Evolutionary conservation across 1,140 invertebrate species (phyloP).

Genomic region (Marisa cornuarietis): DNA sequence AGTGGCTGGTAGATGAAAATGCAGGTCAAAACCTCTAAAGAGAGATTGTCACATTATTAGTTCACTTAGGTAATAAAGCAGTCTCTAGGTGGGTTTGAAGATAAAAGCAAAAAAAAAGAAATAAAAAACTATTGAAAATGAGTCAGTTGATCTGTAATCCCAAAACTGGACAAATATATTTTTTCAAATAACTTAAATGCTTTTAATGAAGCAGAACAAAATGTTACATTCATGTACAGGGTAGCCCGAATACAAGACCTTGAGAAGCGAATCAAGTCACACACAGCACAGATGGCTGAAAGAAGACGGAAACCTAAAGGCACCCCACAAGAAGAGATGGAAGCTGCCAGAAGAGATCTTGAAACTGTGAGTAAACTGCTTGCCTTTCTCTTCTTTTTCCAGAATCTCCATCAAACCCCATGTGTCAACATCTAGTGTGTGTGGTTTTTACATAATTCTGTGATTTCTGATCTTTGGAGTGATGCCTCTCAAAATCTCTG

Average conservation of each 20-base stretch:
- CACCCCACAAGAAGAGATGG: conserved; percentile 62
- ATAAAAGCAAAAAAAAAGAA: not conserved
- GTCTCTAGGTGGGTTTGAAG: no score
- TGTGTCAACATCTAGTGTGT: no score
- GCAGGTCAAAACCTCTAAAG: no score
- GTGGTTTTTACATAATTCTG: no score
- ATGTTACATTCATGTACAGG: conserved; percentile 33
- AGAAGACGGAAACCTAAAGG: conserved; percentile 58
- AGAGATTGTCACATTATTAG: no score
- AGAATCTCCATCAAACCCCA: no score
- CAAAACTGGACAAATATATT: no score
- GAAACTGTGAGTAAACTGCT: conserved; percentile 52
- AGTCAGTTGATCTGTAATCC: not conserved
- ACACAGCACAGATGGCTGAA: conserved; percentile 58
- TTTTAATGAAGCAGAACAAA: not conserved
- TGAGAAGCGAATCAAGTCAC: conserved; percentile 57
- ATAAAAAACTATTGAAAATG: not conserved
- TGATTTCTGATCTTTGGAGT: no score
- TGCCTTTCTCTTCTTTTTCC: no score
- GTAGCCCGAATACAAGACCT: conserved; percentile 55
- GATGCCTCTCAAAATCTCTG: no score
- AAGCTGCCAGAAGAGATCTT: conserved; percentile 57
- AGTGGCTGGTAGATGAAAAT: no score
- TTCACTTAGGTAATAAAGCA: no score
- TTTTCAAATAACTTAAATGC: not conserved